Evolutionary conservation across 2,113 vertebrate genomes (phyloP), one percentile per base, ranked within the genome.

Genomic region (Caranx ignobilis): DNA sequence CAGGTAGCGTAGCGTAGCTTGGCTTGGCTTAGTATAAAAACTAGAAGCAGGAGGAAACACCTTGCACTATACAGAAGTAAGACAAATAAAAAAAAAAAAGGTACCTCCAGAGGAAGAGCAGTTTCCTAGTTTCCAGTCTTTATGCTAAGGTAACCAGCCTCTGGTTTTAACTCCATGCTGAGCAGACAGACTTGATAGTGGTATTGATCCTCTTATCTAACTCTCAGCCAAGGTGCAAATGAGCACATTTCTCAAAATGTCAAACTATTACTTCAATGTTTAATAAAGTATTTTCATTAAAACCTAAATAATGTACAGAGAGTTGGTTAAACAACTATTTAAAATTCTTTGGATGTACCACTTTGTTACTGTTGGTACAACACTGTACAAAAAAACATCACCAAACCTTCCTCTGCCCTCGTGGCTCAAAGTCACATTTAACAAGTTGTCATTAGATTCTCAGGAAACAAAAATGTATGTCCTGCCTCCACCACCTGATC

Each of bases 231-330:
- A 52, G 21, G 21, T 10, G 18, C 3, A 4, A 11, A 64, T 43
- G 18, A 47, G 3, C 13, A 8, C 11, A 32, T 32, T 65, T 47
- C 12, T n/a, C 5, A 60, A 31, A 67, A 71, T 32, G 35, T 41
- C 18, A 1, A 31, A 35, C 16, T 63, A 35, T 45, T 55, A 37
- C 5, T 35, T 67, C 9, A 41, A 31, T 43, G 56, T 54, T 66
- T 8, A 37, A 5, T 37, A 7, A 37, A 41, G 8, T 41, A 10
- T 10, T 41, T 41, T 41, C 8, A 41, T 41, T 9, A 9, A 55
- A 68, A 68, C 43, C 7, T 18, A 47, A 63, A 54, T 57, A 50
- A 62, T 82, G 65, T 83, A 78, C 60, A 85, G 41, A 64, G 19
- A 43, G 35, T 50, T 68, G 45, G 43, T 60, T 11, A 75, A 86